These are phyloP conservation scores for Rhynchonema sp. DNA, from an alignment of 2,888 invertebrate species.

Conservation along the genomic window DNA sequence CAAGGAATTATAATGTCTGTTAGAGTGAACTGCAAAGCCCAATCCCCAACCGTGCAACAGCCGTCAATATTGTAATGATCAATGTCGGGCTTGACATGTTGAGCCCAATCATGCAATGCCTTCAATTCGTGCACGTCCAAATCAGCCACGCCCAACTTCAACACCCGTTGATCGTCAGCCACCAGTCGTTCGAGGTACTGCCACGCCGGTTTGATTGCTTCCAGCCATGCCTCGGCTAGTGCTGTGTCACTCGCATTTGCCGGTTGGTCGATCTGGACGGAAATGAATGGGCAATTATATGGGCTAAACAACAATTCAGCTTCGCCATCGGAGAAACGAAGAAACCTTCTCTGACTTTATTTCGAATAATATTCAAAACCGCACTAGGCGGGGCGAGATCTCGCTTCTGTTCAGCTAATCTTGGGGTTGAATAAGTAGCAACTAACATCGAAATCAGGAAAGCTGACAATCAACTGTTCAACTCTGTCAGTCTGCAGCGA, in stretches of 20 bases:
- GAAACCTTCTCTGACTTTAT: too few species aligned
- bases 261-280: neutral
- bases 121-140: constrained; percentile 15
- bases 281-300: too few species aligned
- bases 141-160: constrained; percentile 23
- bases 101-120: constrained; percentile 11
- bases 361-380: too few species aligned
- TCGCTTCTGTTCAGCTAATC: neutral
- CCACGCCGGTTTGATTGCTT: constrained; percentile 11
- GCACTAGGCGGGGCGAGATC: too few species aligned
- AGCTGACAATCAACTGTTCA: constrained; percentile 20
- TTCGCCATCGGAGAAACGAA: too few species aligned
- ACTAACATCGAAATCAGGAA: constrained; percentile 7
- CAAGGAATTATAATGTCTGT: too few species aligned
- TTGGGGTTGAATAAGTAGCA: neutral
- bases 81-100: constrained; percentile 13
- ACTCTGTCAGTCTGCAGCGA: constrained; percentile 20
- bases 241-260: neutral
- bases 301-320: too few species aligned
- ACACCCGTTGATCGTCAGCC: constrained; percentile 11
- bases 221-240: constrained; percentile 10
- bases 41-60: constrained; percentile 16
- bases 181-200: constrained; percentile 14
- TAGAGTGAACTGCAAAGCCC: too few species aligned
- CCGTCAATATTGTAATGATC: constrained; percentile 22